Percentiles rank a stretch among this genome's conserved stretches.
Conservation (phyloP, 2,888 invertebrate genomes). For the Amphipoea oculea region DNA sequence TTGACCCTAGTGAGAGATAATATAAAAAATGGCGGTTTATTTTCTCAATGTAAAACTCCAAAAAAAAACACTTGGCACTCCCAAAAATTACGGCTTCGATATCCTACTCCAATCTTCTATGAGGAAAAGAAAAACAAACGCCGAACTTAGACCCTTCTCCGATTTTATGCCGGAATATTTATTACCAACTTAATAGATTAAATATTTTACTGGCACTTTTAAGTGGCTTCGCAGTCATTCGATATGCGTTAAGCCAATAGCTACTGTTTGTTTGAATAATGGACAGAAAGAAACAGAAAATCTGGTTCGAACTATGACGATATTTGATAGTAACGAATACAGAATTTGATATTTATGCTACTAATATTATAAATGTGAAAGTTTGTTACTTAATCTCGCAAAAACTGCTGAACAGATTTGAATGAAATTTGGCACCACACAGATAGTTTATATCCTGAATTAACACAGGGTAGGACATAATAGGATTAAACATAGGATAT, state of each 20-base stretch:
- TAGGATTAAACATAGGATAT: no score
- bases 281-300: constrained; percentile 14
- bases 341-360: background rate
- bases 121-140: constrained; percentile 59
- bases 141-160: constrained; percentile 55
- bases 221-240: constrained; percentile 67
- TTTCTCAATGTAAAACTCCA: background rate
- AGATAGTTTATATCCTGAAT: no score
- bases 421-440: no score
- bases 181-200: constrained; percentile 70
- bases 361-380: no score
- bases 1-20: background rate
- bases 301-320: background rate
- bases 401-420: no score
- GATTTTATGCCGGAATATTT: constrained; percentile 65
- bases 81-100: constrained; percentile 47
- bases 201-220: constrained; percentile 68
- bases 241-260: constrained; percentile 68
- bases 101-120: constrained; percentile 43
- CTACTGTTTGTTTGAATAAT: constrained; percentile 60
- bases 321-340: background rate
- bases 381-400: no score
- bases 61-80: constrained; percentile 15
- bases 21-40: background rate
- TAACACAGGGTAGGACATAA: no score